phyloP scores from a whole-genome alignment of 2,888 invertebrate species.

The Drosophila anomelani region DNA sequence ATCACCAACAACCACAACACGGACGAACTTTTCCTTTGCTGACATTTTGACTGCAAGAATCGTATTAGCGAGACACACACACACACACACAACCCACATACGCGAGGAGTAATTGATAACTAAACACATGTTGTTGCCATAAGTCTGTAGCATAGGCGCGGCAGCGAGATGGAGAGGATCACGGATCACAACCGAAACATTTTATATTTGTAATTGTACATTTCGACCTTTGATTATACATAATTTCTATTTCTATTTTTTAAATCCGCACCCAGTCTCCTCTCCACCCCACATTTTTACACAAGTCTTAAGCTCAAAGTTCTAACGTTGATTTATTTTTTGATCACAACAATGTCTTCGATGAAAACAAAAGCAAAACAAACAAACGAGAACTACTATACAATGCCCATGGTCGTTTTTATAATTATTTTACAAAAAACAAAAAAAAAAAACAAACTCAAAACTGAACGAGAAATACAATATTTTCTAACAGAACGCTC shows the following conservation, averaged over 20 bases:
- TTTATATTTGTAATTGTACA: constrained; percentile 52
- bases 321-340: constrained; percentile 52
- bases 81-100: not conserved
- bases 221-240: constrained; percentile 41
- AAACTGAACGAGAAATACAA: constrained; percentile 65
- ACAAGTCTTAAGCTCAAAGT: constrained; percentile 69
- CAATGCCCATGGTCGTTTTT: constrained; percentile 53
- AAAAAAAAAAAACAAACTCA: constrained; percentile 33
- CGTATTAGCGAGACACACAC: constrained; percentile 11
- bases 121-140: constrained; percentile 60
- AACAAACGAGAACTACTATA: constrained; percentile 32
- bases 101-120: constrained; percentile 54
- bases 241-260: constrained; percentile 11
- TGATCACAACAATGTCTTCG: constrained; percentile 72
- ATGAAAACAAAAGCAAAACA: constrained; percentile 41
- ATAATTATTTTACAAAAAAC: constrained; percentile 72
- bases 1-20: constrained; percentile 25
- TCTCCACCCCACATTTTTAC: constrained; percentile 11
- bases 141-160: constrained; percentile 48
- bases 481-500: constrained; percentile 65
- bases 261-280: constrained; percentile 15
- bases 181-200: constrained; percentile 26
- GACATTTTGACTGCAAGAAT: constrained; percentile 20
- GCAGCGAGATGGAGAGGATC: constrained; percentile 25
- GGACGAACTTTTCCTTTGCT: constrained; percentile 51